Evolutionary conservation across 2,888 invertebrate genomes (phyloP).

Genomic region (Sturmia bella): DNA sequence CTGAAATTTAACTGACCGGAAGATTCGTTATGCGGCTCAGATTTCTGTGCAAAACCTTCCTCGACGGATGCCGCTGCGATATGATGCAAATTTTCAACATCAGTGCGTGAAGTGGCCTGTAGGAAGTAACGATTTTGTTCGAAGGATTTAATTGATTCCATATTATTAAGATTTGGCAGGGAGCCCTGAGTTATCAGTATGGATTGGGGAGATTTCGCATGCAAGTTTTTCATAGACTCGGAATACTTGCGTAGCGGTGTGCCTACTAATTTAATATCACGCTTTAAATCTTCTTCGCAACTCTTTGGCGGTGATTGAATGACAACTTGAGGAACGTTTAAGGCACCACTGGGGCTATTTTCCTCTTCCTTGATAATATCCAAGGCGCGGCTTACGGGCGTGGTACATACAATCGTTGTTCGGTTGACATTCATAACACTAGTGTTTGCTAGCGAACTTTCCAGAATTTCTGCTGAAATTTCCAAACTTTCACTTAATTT

Average conservation of each 20-base stretch:
- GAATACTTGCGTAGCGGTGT: slow-evolving; percentile 80
- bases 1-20: slow-evolving; percentile 74
- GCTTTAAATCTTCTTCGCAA: slow-evolving; percentile 73
- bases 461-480: slow-evolving; percentile 72
- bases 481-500: slow-evolving; percentile 72
- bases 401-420: slow-evolving; percentile 76
- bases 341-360: slow-evolving; percentile 1
- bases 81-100: slow-evolving; percentile 52
- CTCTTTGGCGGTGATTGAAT: slow-evolving; percentile 54
- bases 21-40: slow-evolving; percentile 59
- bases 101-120: slow-evolving; percentile 57
- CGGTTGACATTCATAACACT: slow-evolving; percentile 72
- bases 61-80: neutral
- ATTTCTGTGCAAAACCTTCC: slow-evolving; percentile 12
- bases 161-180: slow-evolving; percentile 81
- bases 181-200: slow-evolving; percentile 79
- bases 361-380: slow-evolving; percentile 80
- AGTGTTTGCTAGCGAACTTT: slow-evolving; percentile 47
- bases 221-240: slow-evolving; percentile 80
- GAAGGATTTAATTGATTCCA: slow-evolving; percentile 79
- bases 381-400: slow-evolving; percentile 74
- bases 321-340: neutral
- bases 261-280: slow-evolving; percentile 79
- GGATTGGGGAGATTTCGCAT: slow-evolving; percentile 74
- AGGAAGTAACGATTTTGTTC: slow-evolving; percentile 81